These are phyloP conservation scores for Oncorhynchus tshawytscha DNA, from an alignment of 2,113 vertebrate genomes.

Conservation along the genomic window DNA sequence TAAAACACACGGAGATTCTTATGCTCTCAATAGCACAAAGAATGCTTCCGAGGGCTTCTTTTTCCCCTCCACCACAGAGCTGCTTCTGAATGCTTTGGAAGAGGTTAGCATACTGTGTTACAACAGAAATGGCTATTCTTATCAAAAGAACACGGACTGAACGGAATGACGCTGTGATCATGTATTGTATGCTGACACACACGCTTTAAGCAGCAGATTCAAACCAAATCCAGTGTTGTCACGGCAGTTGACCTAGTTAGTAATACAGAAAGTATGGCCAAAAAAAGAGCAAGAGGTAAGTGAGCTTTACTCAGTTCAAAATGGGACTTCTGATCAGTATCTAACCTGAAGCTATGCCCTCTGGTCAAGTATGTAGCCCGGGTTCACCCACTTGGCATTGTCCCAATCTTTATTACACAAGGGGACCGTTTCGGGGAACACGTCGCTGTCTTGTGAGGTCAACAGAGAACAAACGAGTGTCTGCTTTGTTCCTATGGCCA, in stretches of 20 bases:
- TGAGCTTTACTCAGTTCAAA: background rate
- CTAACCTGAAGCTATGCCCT: conserved; percentile 6
- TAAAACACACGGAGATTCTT: conserved; percentile 50
- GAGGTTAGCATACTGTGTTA: background rate
- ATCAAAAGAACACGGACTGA: background rate
- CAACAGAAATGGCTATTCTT: background rate
- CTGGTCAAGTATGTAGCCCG: conserved; percentile 22
- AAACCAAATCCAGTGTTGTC: background rate
- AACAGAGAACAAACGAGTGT: conserved; percentile 34
- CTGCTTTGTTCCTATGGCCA: conserved; percentile 6
- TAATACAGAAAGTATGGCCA: background rate
- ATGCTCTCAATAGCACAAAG: conserved; percentile 42
- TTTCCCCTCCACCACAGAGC: background rate
- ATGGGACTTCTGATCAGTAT: conserved; percentile 34
- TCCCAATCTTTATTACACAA: conserved; percentile 30
- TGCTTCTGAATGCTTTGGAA: background rate
- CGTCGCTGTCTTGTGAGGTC: conserved; percentile 34
- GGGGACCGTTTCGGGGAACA: conserved; percentile 35
- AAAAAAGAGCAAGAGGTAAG: background rate
- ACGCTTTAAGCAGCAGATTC: background rate
- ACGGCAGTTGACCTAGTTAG: background rate
- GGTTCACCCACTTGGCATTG: conserved; percentile 2
- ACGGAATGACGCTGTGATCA: background rate
- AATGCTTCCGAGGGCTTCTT: conserved; percentile 9
- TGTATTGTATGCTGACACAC: background rate